Evolutionary conservation across 2,113 vertebrate species (phyloP).

Genomic region (Indri indri): DNA sequence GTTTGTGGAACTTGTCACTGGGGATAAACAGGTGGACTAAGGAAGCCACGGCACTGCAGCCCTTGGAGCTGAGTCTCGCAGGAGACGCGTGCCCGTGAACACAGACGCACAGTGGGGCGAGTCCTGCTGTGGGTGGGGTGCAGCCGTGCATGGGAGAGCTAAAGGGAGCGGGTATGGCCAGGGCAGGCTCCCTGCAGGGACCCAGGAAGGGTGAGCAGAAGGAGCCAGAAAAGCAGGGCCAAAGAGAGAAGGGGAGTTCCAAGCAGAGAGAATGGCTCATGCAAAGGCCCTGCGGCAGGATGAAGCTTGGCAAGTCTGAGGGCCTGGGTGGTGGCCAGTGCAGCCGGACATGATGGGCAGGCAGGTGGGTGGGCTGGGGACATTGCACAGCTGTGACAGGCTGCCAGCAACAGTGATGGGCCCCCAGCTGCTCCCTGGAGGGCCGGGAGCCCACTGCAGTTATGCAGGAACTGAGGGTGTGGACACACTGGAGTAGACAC

Average conservation of each 20-base stretch:
- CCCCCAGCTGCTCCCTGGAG: not conserved
- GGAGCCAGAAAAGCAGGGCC: not conserved
- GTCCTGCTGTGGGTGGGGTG: rapidly evolving
- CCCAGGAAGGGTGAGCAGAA: not conserved
- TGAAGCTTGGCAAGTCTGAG: too few relatives aligned
- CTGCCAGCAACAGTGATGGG: not conserved
- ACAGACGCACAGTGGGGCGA: not conserved
- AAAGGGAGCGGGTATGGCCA: not conserved
- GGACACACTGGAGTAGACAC: not conserved
- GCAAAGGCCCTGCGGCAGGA: not conserved
- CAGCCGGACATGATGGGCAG: not conserved
- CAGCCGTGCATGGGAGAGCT: too few relatives aligned
- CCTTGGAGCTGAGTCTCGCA: not conserved
- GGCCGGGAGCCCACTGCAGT: not conserved
- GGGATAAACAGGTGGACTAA: not conserved
- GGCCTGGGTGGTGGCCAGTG: not conserved
- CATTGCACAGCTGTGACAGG: too few relatives aligned
- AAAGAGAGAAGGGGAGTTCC: too few relatives aligned
- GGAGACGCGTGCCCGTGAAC: not conserved
- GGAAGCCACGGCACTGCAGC: not conserved
- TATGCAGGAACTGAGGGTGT: not conserved
- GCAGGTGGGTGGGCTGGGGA: not conserved
- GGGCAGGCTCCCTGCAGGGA: not conserved
- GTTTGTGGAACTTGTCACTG: not conserved
- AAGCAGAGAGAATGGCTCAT: too few relatives aligned